Evolutionary conservation across 23 tunicate genomes (phyloP).

Genomic region (Ciona savignyi): DNA sequence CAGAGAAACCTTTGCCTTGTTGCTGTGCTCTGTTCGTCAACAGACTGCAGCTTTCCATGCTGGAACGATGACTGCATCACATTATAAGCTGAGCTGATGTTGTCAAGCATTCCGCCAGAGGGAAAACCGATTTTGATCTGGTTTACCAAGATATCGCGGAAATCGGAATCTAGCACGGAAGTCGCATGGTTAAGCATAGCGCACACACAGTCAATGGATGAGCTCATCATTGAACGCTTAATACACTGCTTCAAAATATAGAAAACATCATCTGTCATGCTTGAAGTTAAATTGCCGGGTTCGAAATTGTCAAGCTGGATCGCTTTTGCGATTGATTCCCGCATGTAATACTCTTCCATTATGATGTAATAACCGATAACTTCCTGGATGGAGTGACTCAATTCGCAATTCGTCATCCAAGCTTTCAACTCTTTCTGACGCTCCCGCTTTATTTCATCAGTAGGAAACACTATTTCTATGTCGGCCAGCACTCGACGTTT

Average conservation of each 20-base stretch:
- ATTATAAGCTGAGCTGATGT: constrained; percentile 91
- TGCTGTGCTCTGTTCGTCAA: constrained; percentile 74
- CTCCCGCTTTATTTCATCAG: constrained; percentile 42
- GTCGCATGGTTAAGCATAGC: constrained; percentile 87
- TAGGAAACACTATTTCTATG: constrained; percentile 85
- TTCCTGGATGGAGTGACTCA: constrained; percentile 66
- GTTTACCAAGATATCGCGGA: constrained; percentile 32
- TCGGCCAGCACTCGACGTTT: constrained; percentile 81
- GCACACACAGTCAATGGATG: constrained; percentile 92
- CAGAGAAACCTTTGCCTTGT: constrained; percentile 46
- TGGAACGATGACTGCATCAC: constrained; percentile 86
- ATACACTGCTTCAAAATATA: constrained; percentile 86
- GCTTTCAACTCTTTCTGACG: constrained; percentile 39
- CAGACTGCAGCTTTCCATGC: constrained; percentile 89
- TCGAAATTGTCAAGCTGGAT: constrained; percentile 61
- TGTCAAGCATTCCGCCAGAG: constrained; percentile 92
- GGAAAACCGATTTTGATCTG: constrained; percentile 75
- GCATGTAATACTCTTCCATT: constrained; percentile 98
- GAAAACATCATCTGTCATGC: constrained; percentile 87
- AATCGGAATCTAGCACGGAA: constrained; percentile 68
- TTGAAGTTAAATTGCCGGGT: constrained; percentile 45
- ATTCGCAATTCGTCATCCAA: constrained; percentile 72
- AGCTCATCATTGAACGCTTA: constrained; percentile 69
- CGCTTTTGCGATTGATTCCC: constrained; percentile 84
- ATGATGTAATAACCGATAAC: constrained; percentile 79